Conservation (phyloP, 2,797 vertebrate genomes). For the Limnodromus scolopaceus region DNA sequence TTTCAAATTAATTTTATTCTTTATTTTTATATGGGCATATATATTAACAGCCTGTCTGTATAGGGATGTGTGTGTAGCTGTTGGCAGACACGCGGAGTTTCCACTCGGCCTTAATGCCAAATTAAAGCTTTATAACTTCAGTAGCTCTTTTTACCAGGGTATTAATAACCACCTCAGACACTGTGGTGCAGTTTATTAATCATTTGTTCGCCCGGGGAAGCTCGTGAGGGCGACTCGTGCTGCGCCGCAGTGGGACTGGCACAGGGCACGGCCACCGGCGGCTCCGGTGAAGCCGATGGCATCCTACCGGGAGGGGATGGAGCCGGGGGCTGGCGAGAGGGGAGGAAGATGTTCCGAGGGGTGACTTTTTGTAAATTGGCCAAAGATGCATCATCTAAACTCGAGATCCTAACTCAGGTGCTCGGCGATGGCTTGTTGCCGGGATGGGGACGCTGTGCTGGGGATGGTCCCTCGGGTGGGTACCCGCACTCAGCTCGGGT, state of each 20-base stretch:
- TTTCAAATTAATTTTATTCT: slow-evolving; percentile 58
- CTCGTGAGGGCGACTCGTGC: neutral
- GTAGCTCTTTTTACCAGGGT: slow-evolving; percentile 68
- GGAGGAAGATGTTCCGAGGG: neutral
- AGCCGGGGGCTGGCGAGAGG: neutral
- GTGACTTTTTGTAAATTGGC: neutral
- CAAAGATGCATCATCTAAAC: neutral
- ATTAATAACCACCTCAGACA: slow-evolving; percentile 75
- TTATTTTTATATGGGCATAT: slow-evolving; percentile 49
- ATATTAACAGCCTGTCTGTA: slow-evolving; percentile 56
- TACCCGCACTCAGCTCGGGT: rapidly evolving
- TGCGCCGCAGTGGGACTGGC: rapidly evolving
- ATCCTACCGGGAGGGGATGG: neutral
- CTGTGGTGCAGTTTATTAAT: slow-evolving; percentile 67
- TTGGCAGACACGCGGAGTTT: slow-evolving; percentile 59
- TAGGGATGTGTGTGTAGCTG: slow-evolving; percentile 57
- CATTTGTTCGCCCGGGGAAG: neutral
- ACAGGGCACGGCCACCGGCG: rapidly evolving
- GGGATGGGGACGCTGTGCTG: rapidly evolving
- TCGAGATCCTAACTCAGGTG: neutral
- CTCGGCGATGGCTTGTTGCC: rapidly evolving
- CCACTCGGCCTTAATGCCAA: slow-evolving; percentile 70
- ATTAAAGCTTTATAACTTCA: slow-evolving; percentile 76
- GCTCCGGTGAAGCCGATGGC: neutral
- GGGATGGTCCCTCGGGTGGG: neutral